Conservation (phyloP, 1,140 invertebrate genomes). For the Ceratina japonica region DNA sequence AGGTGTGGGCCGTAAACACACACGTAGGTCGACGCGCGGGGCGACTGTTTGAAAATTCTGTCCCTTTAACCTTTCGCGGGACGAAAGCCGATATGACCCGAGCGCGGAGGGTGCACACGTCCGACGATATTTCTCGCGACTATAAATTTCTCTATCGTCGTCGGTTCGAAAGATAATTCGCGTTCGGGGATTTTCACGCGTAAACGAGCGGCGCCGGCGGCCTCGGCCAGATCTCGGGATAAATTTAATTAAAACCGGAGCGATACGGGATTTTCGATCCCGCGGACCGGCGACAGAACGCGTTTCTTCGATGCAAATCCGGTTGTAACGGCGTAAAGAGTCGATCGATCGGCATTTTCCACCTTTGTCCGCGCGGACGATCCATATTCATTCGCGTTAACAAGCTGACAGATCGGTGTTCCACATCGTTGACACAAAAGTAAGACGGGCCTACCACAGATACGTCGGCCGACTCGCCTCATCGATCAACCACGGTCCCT, state of each 20-base stretch:
- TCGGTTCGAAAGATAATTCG: neutral
- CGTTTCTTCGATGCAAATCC: conserved; percentile 11
- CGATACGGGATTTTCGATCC: neutral
- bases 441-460: neutral
- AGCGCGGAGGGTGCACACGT: neutral
- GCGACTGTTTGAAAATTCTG: neutral
- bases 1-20: neutral
- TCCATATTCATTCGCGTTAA: conserved; percentile 28
- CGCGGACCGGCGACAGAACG: too few relatives aligned
- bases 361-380: conserved; percentile 18
- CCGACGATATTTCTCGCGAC: neutral
- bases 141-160: conserved; percentile 16
- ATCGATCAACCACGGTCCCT: neutral
- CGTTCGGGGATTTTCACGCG: conserved; percentile 3
- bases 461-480: neutral
- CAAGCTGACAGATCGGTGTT: conserved; percentile 9
- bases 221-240: neutral
- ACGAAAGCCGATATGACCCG: neutral
- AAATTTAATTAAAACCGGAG: conserved; percentile 39
- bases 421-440: too few relatives aligned
- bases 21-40: neutral
- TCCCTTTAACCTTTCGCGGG: conserved; percentile 14
- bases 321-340: neutral
- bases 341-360: conserved; percentile 3
- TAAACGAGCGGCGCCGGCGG: too few relatives aligned